Conservation (phyloP, 2,888 invertebrate species). For the Athalia cordata region DNA sequence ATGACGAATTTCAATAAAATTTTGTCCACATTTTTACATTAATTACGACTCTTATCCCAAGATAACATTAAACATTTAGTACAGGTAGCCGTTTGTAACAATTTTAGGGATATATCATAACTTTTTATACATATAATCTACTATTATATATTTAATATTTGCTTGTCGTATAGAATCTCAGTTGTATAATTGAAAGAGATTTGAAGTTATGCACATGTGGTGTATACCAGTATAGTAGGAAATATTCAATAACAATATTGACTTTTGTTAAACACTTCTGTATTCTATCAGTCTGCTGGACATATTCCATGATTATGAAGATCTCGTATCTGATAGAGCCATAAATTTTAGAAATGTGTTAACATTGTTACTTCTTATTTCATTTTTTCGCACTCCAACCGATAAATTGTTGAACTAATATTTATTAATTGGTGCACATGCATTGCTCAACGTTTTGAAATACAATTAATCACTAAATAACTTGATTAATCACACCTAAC, state of each 20-base stretch:
- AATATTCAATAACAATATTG: slow-evolving; percentile 10
- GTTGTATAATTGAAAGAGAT: slow-evolving; percentile 46
- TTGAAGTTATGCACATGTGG: slow-evolving; percentile 49
- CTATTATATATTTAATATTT: slow-evolving; percentile 22
- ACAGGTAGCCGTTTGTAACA: slow-evolving; percentile 39
- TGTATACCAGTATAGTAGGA: slow-evolving; percentile 49
- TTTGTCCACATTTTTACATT: slow-evolving; percentile 43
- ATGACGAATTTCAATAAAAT: slow-evolving; percentile 31
- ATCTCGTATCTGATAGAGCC: slow-evolving; percentile 7
- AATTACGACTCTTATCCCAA: slow-evolving; percentile 25
- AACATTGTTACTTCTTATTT: not conserved
- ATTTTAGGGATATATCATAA: slow-evolving; percentile 31
- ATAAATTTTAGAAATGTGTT: slow-evolving; percentile 5
- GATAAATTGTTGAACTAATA: slow-evolving; percentile 3
- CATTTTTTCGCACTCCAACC: slow-evolving; percentile 10
- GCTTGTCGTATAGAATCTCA: not conserved
- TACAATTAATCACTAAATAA: slow-evolving; percentile 38
- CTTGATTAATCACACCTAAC: slow-evolving; percentile 30
- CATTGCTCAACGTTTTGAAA: slow-evolving; percentile 7
- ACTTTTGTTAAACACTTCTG: slow-evolving; percentile 10
- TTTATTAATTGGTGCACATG: not conserved
- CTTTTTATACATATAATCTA: slow-evolving; percentile 25
- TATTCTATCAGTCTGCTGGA: slow-evolving; percentile 11
- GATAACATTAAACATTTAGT: slow-evolving; percentile 42
- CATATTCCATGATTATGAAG: not conserved